Conservation (phyloP, 2,797 vertebrate species). For the Fratercula arctica region DNA sequence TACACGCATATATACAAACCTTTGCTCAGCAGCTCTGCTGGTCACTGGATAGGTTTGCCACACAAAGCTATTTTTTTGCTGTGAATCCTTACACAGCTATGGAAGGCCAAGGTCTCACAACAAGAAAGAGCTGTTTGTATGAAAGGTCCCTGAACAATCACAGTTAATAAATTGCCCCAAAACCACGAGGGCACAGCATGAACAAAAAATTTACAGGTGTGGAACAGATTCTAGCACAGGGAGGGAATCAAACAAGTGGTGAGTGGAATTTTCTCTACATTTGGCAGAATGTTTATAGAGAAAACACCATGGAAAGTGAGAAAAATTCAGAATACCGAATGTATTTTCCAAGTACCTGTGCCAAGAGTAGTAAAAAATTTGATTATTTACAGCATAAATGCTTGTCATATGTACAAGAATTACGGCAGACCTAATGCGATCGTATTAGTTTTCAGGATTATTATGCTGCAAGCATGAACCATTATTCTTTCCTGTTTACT, state of each 20-base stretch:
- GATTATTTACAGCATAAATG: slow-evolving; percentile 67
- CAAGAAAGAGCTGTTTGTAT: neutral
- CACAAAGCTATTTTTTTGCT: neutral
- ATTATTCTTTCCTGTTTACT: neutral
- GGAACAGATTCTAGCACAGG: neutral
- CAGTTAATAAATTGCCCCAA: slow-evolving; percentile 29
- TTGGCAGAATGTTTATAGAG: slow-evolving; percentile 57
- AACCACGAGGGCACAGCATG: neutral
- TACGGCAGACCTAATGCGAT: neutral
- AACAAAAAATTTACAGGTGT: neutral
- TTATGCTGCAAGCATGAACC: neutral
- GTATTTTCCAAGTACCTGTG: slow-evolving; percentile 65
- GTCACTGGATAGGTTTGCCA: neutral
- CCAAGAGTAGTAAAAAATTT: slow-evolving; percentile 63
- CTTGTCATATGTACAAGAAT: slow-evolving; percentile 16
- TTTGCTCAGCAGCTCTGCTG: neutral
- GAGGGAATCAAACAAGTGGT: slow-evolving; percentile 8
- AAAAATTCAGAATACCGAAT: slow-evolving; percentile 9
- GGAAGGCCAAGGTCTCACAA: neutral
- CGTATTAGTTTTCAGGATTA: neutral
- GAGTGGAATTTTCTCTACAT: slow-evolving; percentile 49
- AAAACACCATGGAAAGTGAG: slow-evolving; percentile 56
- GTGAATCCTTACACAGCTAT: neutral
- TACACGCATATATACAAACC: rapidly evolving
- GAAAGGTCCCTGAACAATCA: neutral